These are phyloP conservation scores for Anisognathus igniventris DNA, from an alignment of 2,797 vertebrate species.

Conservation along the genomic window DNA sequence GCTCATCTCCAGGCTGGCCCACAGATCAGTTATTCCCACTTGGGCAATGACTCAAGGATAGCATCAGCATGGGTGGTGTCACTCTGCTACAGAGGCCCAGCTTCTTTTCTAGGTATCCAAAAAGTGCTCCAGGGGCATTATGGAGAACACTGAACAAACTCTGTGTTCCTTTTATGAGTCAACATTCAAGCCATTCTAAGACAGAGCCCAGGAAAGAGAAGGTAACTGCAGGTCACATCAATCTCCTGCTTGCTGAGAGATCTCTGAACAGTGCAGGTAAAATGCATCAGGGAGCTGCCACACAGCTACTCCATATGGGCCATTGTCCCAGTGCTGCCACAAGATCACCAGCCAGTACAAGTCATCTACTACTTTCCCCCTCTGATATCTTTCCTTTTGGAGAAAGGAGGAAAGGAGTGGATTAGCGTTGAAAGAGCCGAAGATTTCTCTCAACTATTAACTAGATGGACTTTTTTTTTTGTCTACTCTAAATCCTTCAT, in stretches of 20 bases:
- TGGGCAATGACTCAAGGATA: background rate
- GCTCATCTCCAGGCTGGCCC: background rate
- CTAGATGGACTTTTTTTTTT: background rate
- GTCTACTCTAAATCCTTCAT: background rate
- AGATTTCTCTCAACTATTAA: background rate
- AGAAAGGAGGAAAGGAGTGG: background rate
- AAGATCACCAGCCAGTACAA: background rate
- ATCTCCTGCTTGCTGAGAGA: background rate
- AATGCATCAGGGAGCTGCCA: background rate
- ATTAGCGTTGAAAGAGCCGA: background rate
- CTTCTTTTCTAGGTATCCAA: background rate
- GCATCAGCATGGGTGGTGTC: background rate
- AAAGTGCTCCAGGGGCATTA: background rate
- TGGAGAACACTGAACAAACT: background rate
- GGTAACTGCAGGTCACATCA: background rate
- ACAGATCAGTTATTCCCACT: background rate
- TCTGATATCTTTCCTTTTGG: background rate
- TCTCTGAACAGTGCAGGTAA: background rate
- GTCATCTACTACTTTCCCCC: too few species aligned
- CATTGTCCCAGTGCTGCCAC: rapidly evolving
- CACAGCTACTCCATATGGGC: background rate
- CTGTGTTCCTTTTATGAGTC: background rate
- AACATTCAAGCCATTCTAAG: background rate
- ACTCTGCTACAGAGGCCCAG: background rate
- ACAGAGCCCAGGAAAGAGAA: background rate